These are phyloP conservation scores for Pegea sp. DNA, from an alignment of 23 tunicate genomes.

Conservation along the genomic window DNA sequence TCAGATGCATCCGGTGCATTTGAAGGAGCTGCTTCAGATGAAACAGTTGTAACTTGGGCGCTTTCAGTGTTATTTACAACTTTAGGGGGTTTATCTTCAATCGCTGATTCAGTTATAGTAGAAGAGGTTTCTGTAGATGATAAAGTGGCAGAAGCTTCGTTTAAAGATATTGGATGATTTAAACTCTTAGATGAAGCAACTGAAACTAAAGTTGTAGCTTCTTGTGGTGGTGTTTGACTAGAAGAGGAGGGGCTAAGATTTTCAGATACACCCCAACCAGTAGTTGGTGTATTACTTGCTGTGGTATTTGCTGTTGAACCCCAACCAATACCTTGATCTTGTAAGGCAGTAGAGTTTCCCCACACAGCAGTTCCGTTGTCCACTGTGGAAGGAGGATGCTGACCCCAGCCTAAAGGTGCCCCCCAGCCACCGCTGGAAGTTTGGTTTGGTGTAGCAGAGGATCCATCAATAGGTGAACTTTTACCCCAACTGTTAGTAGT, in stretches of 20 bases:
- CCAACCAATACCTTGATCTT: constrained; percentile 37
- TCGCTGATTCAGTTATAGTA: constrained; percentile 7
- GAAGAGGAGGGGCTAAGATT: constrained; percentile 2
- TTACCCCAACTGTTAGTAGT: constrained; percentile 34
- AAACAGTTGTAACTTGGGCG: not conserved
- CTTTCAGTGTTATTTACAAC: constrained; percentile 2
- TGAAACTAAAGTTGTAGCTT: not conserved
- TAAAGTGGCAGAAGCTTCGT: constrained; percentile 41
- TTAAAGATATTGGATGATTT: constrained; percentile 31
- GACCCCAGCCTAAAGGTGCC: constrained; percentile 23
- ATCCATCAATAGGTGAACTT: constrained; percentile 5
- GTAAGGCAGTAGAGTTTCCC: constrained; percentile 26
- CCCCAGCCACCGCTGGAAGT: constrained; percentile 57
- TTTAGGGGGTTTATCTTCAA: too few species aligned
- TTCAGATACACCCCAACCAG: constrained; percentile 8
- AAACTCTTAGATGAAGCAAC: not conserved
- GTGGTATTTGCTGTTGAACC: constrained; percentile 11
- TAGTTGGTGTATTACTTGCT: constrained; percentile 4
- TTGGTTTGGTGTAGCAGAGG: not conserved
- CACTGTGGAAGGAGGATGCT: constrained; percentile 12
- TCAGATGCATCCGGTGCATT: constrained; percentile 27
- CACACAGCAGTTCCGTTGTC: constrained; percentile 63
- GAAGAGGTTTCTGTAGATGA: constrained; percentile 6
- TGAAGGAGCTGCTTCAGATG: constrained; percentile 5
- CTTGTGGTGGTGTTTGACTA: not conserved